Percentiles rank a stretch among this genome's conserved stretches.
These are phyloP conservation scores for Hemicentrotus pulcherrimus DNA, from an alignment of 35 echinoderm and acorn worm genomes.

Conservation along the genomic window DNA sequence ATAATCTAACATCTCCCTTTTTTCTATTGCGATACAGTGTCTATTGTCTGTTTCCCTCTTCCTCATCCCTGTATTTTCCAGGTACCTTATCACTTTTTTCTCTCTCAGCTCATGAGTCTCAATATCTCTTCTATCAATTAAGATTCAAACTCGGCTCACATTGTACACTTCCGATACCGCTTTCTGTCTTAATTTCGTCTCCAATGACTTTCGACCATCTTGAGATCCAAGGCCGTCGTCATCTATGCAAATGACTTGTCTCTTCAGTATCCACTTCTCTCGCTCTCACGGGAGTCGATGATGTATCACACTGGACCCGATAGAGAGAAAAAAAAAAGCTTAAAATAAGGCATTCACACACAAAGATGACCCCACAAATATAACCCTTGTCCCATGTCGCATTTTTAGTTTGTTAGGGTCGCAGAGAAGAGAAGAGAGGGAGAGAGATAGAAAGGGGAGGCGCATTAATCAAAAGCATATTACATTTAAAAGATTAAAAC, in stretches of 20 bases:
- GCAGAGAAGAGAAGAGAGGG: not conserved
- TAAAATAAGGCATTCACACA: not conserved
- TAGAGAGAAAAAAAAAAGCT: not conserved
- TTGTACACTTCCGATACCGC: conserved; percentile 21
- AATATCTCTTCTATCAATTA: not conserved
- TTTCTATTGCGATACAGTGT: not conserved
- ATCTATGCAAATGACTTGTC: conserved; percentile 38
- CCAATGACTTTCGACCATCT: conserved; percentile 45
- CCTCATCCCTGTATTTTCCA: not conserved
- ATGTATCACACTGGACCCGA: conserved; percentile 32
- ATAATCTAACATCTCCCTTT: not conserved
- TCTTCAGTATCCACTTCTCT: conserved; percentile 36
- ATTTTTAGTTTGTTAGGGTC: not conserved
- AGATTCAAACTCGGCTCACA: conserved; percentile 14
- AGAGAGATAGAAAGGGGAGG: too few relatives aligned
- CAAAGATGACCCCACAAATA: not conserved
- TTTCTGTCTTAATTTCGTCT: conserved; percentile 48
- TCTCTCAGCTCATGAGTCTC: conserved; percentile 10
- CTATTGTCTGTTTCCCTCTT: not conserved
- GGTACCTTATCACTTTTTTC: not conserved
- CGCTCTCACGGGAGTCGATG: not conserved
- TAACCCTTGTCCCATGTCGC: not conserved
- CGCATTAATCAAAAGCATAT: too few relatives aligned
- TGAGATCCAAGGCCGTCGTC: conserved; percentile 26
- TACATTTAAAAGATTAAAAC: too few relatives aligned